Evolutionary conservation across 2,797 vertebrate species (phyloP).

Genomic region (Pipistrellus pygmaeus): DNA sequence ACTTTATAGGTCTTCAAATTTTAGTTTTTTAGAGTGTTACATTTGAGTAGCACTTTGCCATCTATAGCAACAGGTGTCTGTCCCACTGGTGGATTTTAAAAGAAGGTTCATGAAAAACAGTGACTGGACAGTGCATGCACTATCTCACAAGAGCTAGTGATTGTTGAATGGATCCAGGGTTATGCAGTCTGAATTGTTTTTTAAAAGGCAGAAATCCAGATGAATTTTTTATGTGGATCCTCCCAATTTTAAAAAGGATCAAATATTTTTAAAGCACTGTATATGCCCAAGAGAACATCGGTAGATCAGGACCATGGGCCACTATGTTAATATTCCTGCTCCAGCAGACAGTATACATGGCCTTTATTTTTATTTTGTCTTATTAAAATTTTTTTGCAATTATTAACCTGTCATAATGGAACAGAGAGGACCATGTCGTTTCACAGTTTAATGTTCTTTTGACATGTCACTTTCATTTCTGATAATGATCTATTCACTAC

Average conservation of each 20-base stretch:
- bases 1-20: neutral
- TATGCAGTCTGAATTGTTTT: neutral
- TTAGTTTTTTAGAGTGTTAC: neutral
- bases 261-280: slow-evolving; percentile 47
- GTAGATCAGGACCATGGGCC: neutral
- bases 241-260: slow-evolving; percentile 31
- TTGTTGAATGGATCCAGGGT: neutral
- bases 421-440: slow-evolving; percentile 22
- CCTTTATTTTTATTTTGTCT: slow-evolving; percentile 49
- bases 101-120: neutral
- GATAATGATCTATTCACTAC: neutral
- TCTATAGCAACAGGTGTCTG: neutral
- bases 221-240: slow-evolving; percentile 5
- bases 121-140: neutral
- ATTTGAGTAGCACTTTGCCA: neutral
- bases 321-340: slow-evolving; percentile 37
- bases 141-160: neutral
- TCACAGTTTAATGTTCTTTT: slow-evolving; percentile 49
- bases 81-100: neutral
- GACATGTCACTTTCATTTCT: neutral
- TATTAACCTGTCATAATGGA: slow-evolving; percentile 22
- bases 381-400: slow-evolving; percentile 4
- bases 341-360: neutral
- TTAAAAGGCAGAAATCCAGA: slow-evolving; percentile 14
- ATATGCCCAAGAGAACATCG: neutral